These are phyloP conservation scores for Cyrtorhinus lividipennis DNA, from an alignment of 1,140 invertebrate genomes.

Conservation along the genomic window DNA sequence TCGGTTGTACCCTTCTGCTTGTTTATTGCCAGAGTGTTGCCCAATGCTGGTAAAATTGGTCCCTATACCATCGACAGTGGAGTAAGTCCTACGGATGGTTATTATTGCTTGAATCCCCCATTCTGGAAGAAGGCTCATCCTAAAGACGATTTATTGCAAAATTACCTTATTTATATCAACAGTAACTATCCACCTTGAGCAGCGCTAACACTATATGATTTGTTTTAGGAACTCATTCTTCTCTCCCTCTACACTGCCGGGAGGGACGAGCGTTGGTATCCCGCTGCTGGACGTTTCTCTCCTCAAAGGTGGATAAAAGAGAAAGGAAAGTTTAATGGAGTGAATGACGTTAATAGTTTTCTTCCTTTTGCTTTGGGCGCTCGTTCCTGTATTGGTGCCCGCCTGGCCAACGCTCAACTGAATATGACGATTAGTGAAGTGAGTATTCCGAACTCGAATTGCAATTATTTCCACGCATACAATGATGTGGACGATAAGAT, in stretches of 20 bases:
- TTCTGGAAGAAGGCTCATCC: neutral
- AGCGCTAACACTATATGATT: too few relatives aligned
- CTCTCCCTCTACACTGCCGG: conserved; percentile 70
- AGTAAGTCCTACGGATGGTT: neutral
- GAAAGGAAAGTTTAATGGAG: neutral
- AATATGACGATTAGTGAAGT: conserved; percentile 25
- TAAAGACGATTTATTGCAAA: neutral
- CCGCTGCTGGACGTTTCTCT: conserved; percentile 46
- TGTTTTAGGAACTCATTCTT: conserved; percentile 52
- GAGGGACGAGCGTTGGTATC: conserved; percentile 51
- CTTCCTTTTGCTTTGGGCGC: neutral
- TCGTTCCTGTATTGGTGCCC: neutral
- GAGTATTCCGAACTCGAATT: too few relatives aligned
- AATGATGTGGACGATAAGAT: too few relatives aligned
- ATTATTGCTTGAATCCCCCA: neutral
- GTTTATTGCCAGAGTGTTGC: conserved; percentile 61
- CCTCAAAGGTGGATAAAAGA: conserved; percentile 61
- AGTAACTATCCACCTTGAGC: neutral
- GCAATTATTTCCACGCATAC: too few relatives aligned
- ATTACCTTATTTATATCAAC: neutral
- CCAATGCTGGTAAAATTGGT: conserved; percentile 33
- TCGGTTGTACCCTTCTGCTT: conserved; percentile 71
- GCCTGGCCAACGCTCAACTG: neutral
- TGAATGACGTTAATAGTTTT: neutral
- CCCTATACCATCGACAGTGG: neutral